Evolutionary conservation across 1,140 invertebrate genomes (phyloP), one percentile per base, ranked within the genome.

Genomic region (Aplysia californica): DNA sequence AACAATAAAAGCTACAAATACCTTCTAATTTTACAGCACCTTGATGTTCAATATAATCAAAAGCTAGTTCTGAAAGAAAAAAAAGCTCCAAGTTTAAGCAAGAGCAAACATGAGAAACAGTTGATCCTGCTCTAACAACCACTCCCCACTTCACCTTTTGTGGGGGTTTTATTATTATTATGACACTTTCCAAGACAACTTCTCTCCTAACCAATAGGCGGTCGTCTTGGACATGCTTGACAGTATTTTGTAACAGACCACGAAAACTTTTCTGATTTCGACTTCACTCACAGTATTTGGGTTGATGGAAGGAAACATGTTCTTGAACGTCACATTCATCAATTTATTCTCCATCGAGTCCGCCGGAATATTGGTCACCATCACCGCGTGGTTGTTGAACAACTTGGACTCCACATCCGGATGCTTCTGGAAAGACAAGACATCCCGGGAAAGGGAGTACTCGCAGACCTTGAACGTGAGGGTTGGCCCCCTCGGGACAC

Each of bases 261-360:
- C n/a, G n/a, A n/a, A n/a, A n/a, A n/a, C n/a, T n/a, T n/a, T n/a
- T n/a, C n/a, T n/a, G n/a, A n/a, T n/a, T n/a, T n/a, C n/a, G n/a
- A n/a, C n/a, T n/a, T n/a, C n/a, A n/a, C 50, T 86, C 92, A 91
- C 94, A 83, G 92, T 96, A 36, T 95, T 95, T 69, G 99, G 92
- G 90, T 99, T 99, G 64, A 99, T 97, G 0, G 95, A 94, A 0
- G 98, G 98, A 89, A 99, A 99, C 96, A 99, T 97, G 87, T 98
- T 98, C 91, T 99, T 97, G 87, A 99, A 98, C 91, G 96, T 98
- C 4, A 95, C 94, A 15, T 96, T 93, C 93, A 98, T 96, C 1
- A 99, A 89, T 84, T 98, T 97, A 75, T 97, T 90, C 79, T 98
- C 95, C 89, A 94, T 93, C 10, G 78, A 79, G 58, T 89, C 84